Evolutionary conservation across 2,797 vertebrate genomes (phyloP).

Genomic region (Nyctibius grandis): DNA sequence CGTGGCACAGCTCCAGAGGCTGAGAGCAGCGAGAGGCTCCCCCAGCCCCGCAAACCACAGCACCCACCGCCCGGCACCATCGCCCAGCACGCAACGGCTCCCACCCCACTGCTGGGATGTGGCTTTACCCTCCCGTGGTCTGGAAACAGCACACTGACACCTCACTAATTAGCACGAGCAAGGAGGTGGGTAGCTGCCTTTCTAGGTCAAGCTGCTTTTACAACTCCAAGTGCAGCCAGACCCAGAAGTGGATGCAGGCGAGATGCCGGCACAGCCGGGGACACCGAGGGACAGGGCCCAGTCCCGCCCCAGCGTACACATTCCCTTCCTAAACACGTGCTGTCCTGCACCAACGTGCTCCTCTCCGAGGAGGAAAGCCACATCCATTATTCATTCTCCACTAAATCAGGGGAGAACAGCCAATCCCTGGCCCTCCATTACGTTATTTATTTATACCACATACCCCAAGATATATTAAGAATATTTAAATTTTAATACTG

Average conservation of each 20-base stretch:
- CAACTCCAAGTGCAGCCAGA: not conserved
- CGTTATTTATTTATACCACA: conserved; percentile 63
- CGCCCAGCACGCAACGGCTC: not conserved
- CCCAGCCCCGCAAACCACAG: accelerated
- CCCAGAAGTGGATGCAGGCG: accelerated
- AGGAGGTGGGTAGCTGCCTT: not conserved
- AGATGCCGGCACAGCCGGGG: not conserved
- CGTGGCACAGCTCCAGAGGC: not conserved
- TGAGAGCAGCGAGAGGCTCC: not conserved
- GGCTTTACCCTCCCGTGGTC: not conserved
- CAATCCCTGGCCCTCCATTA: conserved; percentile 36
- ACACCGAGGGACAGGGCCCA: not conserved
- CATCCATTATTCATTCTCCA: conserved; percentile 24
- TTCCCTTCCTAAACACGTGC: not conserved
- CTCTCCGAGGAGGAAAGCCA: not conserved
- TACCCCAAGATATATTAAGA: conserved; percentile 62
- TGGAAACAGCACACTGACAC: conserved; percentile 2
- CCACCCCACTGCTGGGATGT: not conserved
- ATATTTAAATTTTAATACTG: conserved; percentile 63
- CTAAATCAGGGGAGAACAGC: conserved; percentile 4
- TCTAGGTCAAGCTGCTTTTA: conserved; percentile 52
- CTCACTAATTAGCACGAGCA: conserved; percentile 8
- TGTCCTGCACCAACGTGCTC: not conserved
- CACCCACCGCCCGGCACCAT: accelerated
- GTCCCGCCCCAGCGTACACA: not conserved